Percentiles rank a stretch among this genome's conserved stretches.
Conservation (phyloP, 2,797 vertebrate species). For the Ispidina lecontei region DNA sequence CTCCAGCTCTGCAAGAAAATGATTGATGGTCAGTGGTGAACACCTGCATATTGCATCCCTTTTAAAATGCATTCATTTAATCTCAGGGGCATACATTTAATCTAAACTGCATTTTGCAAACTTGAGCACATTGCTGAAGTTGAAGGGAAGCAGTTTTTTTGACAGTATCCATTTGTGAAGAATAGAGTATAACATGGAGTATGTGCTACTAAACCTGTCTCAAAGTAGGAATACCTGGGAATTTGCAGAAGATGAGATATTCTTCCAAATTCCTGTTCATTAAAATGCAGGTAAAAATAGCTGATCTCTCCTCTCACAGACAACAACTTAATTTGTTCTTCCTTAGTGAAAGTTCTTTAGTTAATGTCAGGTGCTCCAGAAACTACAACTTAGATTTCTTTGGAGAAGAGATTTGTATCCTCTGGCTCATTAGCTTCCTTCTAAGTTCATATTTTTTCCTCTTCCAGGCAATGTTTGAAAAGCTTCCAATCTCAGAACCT, state of each 20-base stretch:
- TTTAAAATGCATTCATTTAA: background rate
- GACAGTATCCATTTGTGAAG: constrained; percentile 8
- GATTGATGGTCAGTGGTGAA: constrained; percentile 18
- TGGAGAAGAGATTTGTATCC: background rate
- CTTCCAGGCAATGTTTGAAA: background rate
- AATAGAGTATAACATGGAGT: background rate
- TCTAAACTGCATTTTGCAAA: constrained; percentile 34
- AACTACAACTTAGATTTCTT: background rate
- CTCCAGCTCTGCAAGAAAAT: constrained; percentile 26
- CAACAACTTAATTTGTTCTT: constrained; percentile 6
- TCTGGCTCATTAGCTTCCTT: constrained; percentile 17
- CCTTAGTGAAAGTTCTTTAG: background rate
- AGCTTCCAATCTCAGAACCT: background rate
- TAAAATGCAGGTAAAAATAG: constrained; percentile 41
- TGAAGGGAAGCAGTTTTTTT: background rate
- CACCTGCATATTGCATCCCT: background rate
- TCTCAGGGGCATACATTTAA: constrained; percentile 39
- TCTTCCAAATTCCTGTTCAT: background rate
- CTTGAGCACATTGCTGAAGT: background rate
- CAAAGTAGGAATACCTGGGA: background rate
- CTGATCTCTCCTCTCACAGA: background rate
- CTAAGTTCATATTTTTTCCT: background rate
- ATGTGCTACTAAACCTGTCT: background rate
- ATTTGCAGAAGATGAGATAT: background rate
- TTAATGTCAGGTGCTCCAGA: background rate